A percentile compares a stretch with the other conserved stretches of the same genome.
Conservation (phyloP, 2,113 vertebrate species). For the Nerophis ophidion region DNA sequence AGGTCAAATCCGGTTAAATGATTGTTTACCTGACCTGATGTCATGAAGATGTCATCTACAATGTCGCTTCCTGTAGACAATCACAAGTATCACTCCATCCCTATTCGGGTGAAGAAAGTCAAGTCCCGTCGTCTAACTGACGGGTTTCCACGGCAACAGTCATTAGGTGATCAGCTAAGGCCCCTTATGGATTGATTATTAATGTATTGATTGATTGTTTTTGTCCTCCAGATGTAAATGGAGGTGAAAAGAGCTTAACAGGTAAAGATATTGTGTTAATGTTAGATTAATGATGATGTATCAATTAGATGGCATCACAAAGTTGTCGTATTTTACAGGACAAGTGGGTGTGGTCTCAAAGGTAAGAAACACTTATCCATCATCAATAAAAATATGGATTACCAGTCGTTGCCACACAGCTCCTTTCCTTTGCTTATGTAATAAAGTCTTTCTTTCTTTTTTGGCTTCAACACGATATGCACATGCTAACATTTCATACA, state of each 20-base stretch:
- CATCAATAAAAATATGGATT: neutral
- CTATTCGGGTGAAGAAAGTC: constrained; percentile 78
- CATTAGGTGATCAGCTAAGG: constrained; percentile 1
- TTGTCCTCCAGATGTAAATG: neutral
- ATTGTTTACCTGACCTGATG: too few species aligned
- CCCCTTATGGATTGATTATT: neutral
- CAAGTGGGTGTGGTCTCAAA: neutral
- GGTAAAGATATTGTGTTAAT: neutral
- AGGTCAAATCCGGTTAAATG: neutral
- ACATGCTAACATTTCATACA: too few species aligned
- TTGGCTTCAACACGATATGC: too few species aligned
- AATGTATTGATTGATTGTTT: neutral
- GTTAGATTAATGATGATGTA: neutral
- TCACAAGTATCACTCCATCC: constrained; percentile 73
- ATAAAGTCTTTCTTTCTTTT: too few species aligned
- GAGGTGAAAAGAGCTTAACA: neutral
- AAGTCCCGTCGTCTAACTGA: constrained; percentile 56
- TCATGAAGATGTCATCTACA: neutral
- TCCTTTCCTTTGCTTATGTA: too few species aligned
- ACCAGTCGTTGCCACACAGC: too few species aligned
- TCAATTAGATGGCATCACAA: neutral
- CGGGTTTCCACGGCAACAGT: constrained; percentile 40
- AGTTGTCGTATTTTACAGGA: neutral
- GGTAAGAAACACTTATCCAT: neutral
- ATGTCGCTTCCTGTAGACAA: constrained; percentile 55